These are phyloP conservation scores for Pangasius djambal DNA, from an alignment of 2,797 vertebrate genomes.

Conservation along the genomic window DNA sequence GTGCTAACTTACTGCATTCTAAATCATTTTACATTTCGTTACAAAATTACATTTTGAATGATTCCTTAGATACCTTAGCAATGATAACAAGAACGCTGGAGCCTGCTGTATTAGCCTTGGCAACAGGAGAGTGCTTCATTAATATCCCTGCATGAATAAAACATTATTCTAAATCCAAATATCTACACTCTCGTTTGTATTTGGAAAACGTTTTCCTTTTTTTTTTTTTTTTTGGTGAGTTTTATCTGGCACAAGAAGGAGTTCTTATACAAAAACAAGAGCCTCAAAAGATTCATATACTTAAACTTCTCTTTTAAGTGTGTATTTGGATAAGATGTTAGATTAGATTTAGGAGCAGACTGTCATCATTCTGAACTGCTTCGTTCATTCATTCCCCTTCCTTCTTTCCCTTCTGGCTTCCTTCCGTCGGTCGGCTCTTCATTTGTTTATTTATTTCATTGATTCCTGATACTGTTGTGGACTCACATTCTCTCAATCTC, in stretches of 20 bases:
- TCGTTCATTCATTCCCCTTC: not conserved
- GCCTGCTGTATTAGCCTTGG: slow-evolving; percentile 37
- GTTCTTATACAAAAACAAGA: slow-evolving; percentile 19
- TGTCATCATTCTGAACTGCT: slow-evolving; percentile 22
- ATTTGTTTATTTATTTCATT: slow-evolving; percentile 26
- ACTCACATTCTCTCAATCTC: slow-evolving; percentile 44
- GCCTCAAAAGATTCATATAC: slow-evolving; percentile 12
- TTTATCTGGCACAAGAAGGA: slow-evolving; percentile 21
- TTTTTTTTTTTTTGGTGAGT: not conserved
- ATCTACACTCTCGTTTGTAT: slow-evolving; percentile 13
- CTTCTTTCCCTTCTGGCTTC: slow-evolving; percentile 1
- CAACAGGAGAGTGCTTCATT: slow-evolving; percentile 33
- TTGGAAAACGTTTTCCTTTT: not conserved
- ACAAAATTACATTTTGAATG: slow-evolving; percentile 5
- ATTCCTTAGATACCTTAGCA: slow-evolving; percentile 28
- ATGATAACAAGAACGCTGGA: slow-evolving; percentile 30
- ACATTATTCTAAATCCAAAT: slow-evolving; percentile 30
- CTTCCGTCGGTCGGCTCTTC: not conserved
- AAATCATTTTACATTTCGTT: slow-evolving; percentile 1
- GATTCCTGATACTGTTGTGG: slow-evolving; percentile 58
- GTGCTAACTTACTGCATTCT: not conserved
- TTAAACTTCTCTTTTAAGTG: slow-evolving; percentile 32
- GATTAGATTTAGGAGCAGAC: slow-evolving; percentile 7
- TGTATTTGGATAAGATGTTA: slow-evolving; percentile 35
- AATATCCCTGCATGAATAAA: slow-evolving; percentile 40